These are phyloP conservation scores for Emys orbicularis DNA, from an alignment of 2,797 vertebrate genomes.

Conservation along the genomic window DNA sequence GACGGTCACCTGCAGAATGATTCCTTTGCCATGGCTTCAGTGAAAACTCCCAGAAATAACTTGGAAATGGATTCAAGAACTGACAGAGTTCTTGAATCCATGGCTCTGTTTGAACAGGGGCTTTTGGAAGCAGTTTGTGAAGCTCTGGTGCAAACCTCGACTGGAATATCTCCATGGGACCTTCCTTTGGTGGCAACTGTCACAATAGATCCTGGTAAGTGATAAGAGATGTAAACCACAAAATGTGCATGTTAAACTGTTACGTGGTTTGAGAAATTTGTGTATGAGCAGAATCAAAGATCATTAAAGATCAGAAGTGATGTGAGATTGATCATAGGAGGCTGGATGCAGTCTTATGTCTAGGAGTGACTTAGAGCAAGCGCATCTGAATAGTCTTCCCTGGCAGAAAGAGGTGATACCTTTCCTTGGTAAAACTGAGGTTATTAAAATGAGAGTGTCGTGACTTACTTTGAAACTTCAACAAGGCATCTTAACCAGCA, in stretches of 20 bases:
- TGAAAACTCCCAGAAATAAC: background rate
- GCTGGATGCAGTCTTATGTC: background rate
- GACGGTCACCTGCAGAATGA: background rate
- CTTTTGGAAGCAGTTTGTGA: background rate
- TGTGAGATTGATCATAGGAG: background rate
- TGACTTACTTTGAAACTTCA: background rate
- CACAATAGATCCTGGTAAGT: background rate
- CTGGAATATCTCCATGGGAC: background rate
- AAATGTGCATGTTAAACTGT: background rate
- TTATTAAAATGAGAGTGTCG: background rate
- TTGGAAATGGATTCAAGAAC: background rate
- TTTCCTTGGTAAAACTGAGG: background rate
- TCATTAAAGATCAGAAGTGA: background rate
- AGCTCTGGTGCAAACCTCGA: accelerated
- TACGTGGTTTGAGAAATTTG: background rate
- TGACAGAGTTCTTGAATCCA: background rate
- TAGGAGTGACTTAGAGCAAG: background rate
- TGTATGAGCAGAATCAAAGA: background rate
- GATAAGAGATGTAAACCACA: background rate
- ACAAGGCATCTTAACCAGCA: background rate
- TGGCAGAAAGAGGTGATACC: background rate
- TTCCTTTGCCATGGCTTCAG: background rate
- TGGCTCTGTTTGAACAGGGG: background rate
- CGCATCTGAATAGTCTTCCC: background rate
- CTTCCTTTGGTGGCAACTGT: background rate